Conservation (phyloP, 23 tunicate species). For the Halocynthia aurantium region DNA sequence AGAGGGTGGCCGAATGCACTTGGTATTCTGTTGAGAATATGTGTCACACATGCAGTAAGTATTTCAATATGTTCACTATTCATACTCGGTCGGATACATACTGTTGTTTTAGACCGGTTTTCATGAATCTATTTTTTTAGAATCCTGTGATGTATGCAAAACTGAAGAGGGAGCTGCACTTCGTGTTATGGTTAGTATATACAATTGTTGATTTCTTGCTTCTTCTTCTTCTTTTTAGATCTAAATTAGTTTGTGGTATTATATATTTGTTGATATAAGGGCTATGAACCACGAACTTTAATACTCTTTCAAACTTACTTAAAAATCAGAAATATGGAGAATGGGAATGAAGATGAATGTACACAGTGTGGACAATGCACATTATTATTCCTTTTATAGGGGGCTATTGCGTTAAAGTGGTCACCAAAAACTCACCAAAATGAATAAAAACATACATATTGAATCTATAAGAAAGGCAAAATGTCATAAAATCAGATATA, state of each 20-base stretch:
- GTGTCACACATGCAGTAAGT: constrained; percentile 48
- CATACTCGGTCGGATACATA: not conserved
- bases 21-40: constrained; percentile 40
- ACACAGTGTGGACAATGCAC: not conserved
- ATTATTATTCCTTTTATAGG: too few relatives aligned
- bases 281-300: too few relatives aligned
- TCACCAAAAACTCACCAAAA: too few relatives aligned
- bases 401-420: too few relatives aligned
- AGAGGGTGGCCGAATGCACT: constrained; percentile 33
- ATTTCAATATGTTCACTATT: not conserved
- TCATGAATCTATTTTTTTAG: constrained; percentile 17
- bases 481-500: too few relatives aligned
- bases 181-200: constrained; percentile 27
- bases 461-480: too few relatives aligned
- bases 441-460: too few relatives aligned
- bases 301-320: too few relatives aligned
- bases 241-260: too few relatives aligned
- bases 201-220: not conserved
- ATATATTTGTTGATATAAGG: too few relatives aligned
- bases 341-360: not conserved
- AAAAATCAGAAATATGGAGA: too few relatives aligned
- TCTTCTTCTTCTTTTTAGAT: not conserved
- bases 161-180: constrained; percentile 43
- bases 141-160: constrained; percentile 49
- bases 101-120: not conserved